Conservation (phyloP, 2,888 invertebrate genomes). For the Heliconius ismenius region DNA sequence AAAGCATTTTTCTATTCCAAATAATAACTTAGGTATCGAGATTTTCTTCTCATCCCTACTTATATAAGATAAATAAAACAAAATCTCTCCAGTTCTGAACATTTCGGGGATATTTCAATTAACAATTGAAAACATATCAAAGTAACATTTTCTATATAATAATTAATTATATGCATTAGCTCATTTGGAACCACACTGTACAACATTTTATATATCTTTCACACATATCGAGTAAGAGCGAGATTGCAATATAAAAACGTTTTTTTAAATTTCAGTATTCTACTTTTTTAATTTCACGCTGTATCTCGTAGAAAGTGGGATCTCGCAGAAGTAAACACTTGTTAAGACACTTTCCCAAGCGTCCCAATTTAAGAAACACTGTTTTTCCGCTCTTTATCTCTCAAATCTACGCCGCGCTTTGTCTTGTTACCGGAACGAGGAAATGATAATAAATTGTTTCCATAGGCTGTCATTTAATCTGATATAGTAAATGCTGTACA, state of each 20-base stretch:
- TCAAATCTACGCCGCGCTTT: too few relatives aligned
- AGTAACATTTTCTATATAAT: constrained; percentile 20
- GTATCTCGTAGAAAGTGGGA: neutral
- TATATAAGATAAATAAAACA: neutral
- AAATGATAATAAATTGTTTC: too few relatives aligned
- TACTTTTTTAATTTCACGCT: neutral
- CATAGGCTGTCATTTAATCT: too few relatives aligned
- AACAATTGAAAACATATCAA: constrained; percentile 3
- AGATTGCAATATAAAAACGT: neutral
- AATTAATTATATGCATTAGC: constrained; percentile 2
- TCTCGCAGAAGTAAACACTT: neutral
- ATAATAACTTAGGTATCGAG: neutral
- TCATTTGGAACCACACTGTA: constrained; percentile 10
- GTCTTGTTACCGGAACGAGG: too few relatives aligned
- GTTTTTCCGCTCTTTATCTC: too few relatives aligned
- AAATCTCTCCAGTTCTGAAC: neutral
- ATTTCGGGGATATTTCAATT: neutral
- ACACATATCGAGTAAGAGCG: neutral
- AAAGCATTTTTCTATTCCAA: too few relatives aligned
- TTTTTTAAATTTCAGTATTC: neutral
- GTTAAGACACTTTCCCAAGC: too few relatives aligned
- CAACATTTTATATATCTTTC: neutral
- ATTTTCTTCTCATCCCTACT: neutral
- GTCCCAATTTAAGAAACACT: too few relatives aligned
- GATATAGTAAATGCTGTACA: constrained; percentile 3